Conservation (phyloP, 2,888 invertebrate genomes). For the Drosophila planitibia region DNA sequence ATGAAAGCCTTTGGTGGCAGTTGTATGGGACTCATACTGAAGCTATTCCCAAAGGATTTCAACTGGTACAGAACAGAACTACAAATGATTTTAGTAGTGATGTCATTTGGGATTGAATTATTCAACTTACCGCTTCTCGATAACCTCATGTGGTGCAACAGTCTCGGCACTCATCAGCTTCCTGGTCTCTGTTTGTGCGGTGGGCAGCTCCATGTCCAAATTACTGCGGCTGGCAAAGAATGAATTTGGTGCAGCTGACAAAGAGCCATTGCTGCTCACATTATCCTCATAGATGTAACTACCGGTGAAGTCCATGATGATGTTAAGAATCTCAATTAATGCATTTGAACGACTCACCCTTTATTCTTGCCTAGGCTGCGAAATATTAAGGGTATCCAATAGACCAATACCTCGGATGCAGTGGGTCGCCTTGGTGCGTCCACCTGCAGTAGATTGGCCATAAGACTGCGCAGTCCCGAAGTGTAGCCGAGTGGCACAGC, state of each 20-base stretch:
- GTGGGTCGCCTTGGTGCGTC: conserved; percentile 88
- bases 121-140: conserved; percentile 78
- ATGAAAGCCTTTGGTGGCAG: conserved; percentile 87
- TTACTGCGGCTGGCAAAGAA: conserved; percentile 51
- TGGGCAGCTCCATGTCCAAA: conserved; percentile 71
- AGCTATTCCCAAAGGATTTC: conserved; percentile 86
- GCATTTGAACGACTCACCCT: conserved; percentile 69
- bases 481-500: conserved; percentile 89
- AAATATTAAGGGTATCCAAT: conserved; percentile 86
- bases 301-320: too few species aligned
- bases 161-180: conserved; percentile 84
- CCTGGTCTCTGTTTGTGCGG: conserved; percentile 83
- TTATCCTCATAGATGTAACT: conserved; percentile 83
- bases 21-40: conserved; percentile 86
- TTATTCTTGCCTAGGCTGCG: conserved; percentile 84
- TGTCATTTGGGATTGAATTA: too few species aligned
- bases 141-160: conserved; percentile 79
- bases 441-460: conserved; percentile 88
- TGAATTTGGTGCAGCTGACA: conserved; percentile 43
- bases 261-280: conserved; percentile 53
- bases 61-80: conserved; percentile 87
- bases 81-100: neutral
- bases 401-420: conserved; percentile 87
- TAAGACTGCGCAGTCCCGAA: conserved; percentile 87
- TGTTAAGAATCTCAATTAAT: too few species aligned